Evolutionary conservation across 2,888 invertebrate genomes (phyloP), one percentile per base, ranked within the genome.

Genomic region (Brenthis hecate): DNA sequence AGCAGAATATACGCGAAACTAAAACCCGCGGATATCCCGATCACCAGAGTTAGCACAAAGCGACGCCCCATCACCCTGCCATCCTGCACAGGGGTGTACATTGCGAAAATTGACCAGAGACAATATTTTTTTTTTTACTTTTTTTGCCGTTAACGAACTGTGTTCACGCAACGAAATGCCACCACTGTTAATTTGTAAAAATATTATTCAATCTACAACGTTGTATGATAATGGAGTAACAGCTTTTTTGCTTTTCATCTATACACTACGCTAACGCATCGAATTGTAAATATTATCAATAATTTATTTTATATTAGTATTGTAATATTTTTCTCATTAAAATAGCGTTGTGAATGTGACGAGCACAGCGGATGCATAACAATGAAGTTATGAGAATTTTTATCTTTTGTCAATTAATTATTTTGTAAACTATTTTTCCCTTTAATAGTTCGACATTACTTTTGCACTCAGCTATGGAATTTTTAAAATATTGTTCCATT

Each of bases 11-110:
- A 96, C 72, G 96, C 96, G 80, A 96, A 95, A 84, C 95, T 94
- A 92, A 97, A 96, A 78, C 96, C 96, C 79, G 95, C 95, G 6
- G 95, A 93, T 80, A 96, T 94, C 75, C 96, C 97, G 77, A 94
- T 93, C 80, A 94, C 93, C 80, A 96, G 93, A 71, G 96, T 95
- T 82, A 96, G 86, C 80, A 96, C 89, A 87, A 95, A 95, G 75
- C 95, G 95, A 71, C 95, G 94, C 78, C 95, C 95, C 87, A 95
- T 89, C 90, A 90, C 89, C 89, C 90, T 85, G 74, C 88, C 86
- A 80, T 92, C 91, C 92, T 91, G 92, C 80, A 85, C 80, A 78
- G 72, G 73, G 73, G 67, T 64, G 66, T 71, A 76, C 75, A 77
- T 77, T 66, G 73, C 73, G 61, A 69, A 68, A 67, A 64, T 71